phyloP scores from a whole-genome alignment of 2,797 vertebrate species.

The Eulemur coronatus region DNA sequence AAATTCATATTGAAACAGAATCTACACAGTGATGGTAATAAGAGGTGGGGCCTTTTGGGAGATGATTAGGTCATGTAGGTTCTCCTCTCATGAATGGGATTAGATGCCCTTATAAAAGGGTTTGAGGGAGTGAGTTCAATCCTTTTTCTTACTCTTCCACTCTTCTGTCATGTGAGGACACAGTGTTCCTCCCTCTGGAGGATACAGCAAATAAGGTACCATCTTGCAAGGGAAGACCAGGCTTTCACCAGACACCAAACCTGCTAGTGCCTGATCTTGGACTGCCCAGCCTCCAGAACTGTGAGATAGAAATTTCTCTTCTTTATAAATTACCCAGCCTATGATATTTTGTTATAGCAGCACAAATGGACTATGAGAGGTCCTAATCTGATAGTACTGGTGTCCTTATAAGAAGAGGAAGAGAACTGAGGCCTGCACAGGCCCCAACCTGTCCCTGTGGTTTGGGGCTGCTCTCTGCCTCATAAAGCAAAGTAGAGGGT shows the following conservation, averaged over 20 bases:
- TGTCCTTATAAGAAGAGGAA: background rate
- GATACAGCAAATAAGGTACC: background rate
- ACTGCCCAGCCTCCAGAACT: background rate
- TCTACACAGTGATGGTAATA: background rate
- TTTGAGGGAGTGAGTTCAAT: background rate
- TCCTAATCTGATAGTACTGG: background rate
- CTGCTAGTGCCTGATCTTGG: background rate
- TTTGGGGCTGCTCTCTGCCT: constrained; percentile 79
- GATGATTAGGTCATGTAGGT: background rate
- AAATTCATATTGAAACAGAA: background rate
- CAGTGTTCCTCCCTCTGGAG: background rate
- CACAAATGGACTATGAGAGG: background rate
- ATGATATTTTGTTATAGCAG: background rate
- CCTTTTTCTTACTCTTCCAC: background rate
- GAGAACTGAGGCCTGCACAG: constrained; percentile 63
- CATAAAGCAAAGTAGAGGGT: constrained; percentile 61
- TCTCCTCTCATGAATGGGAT: background rate
- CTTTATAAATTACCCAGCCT: background rate
- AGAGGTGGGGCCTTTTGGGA: background rate
- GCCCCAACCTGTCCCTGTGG: constrained; percentile 43
- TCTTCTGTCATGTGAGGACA: background rate
- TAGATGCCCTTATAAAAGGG: background rate
- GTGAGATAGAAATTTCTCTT: background rate
- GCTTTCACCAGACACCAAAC: background rate
- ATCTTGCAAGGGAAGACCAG: background rate